Percentiles rank a stretch among this genome's conserved stretches.
phyloP scores from a whole-genome alignment of 2,797 vertebrate species.

The Phyllotis vaccarum region DNA sequence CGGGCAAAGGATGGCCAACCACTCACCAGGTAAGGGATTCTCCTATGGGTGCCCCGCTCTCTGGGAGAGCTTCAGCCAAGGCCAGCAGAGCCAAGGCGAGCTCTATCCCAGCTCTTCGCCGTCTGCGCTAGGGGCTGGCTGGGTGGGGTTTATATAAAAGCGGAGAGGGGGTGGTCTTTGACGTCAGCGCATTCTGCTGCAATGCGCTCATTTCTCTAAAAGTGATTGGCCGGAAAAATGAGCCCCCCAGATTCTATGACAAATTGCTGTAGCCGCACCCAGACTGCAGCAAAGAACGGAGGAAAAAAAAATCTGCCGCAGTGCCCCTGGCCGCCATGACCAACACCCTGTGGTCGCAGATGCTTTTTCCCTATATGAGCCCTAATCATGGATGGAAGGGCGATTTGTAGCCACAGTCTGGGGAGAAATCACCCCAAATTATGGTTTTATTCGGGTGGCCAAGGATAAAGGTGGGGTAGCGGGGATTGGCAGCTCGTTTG shows the following conservation, averaged over 20 bases:
- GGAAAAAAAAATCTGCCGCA: conserved; percentile 84
- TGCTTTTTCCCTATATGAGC: neutral
- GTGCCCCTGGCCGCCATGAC: conserved; percentile 83
- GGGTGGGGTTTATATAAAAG: conserved; percentile 83
- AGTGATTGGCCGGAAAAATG: conserved; percentile 84
- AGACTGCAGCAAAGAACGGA: conserved; percentile 83
- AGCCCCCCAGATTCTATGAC: conserved; percentile 85
- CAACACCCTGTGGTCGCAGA: conserved; percentile 77
- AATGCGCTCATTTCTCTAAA: conserved; percentile 85
- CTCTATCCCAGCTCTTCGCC: conserved; percentile 72
- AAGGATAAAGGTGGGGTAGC: neutral
- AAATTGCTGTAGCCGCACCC: conserved; percentile 84
- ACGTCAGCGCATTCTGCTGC: conserved; percentile 85
- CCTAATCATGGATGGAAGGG: neutral
- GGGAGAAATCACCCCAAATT: neutral
- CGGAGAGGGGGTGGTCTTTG: conserved; percentile 84
- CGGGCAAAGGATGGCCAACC: conserved; percentile 70
- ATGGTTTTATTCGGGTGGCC: neutral
- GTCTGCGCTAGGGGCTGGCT: conserved; percentile 81
- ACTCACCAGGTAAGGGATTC: conserved; percentile 70
- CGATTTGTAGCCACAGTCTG: neutral
- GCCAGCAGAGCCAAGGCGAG: conserved; percentile 72
- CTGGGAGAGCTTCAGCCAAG: conserved; percentile 62
- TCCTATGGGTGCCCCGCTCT: conserved; percentile 52
- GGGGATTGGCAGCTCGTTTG: neutral